Evolutionary conservation across 1,140 invertebrate genomes (phyloP).

Genomic region (Zaprionus gabonicus): DNA sequence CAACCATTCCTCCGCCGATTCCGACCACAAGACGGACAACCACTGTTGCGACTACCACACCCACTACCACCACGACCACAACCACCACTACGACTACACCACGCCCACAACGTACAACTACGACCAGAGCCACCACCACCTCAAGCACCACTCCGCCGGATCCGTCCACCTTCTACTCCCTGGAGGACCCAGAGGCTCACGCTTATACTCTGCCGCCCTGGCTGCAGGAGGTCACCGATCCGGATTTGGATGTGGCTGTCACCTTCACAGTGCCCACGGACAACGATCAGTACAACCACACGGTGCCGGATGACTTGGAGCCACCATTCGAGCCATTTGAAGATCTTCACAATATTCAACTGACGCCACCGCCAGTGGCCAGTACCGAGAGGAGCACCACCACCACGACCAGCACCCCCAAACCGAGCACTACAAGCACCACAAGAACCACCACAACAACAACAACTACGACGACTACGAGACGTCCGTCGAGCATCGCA

Average conservation of each 20-base stretch:
- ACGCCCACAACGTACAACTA: conserved; percentile 29
- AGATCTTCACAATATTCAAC: conserved; percentile 67
- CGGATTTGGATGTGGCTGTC: conserved; percentile 78
- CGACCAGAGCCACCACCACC: conserved; percentile 32
- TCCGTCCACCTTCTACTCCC: conserved; percentile 54
- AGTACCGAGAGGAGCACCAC: conserved; percentile 19
- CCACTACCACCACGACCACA: conserved; percentile 41
- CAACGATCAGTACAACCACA: conserved; percentile 78
- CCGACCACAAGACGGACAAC: conserved; percentile 34
- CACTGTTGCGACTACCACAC: conserved; percentile 32
- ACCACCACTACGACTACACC: conserved; percentile 36
- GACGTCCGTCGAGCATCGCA: conserved; percentile 43
- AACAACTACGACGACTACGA: conserved; percentile 63
- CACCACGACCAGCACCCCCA: conserved; percentile 30
- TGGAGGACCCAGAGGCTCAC: conserved; percentile 59
- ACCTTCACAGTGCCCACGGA: conserved; percentile 74
- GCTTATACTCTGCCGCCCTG: conserved; percentile 77
- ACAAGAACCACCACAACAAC: conserved; percentile 21
- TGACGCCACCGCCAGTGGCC: conserved; percentile 59
- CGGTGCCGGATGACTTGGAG: conserved; percentile 62
- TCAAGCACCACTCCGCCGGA: conserved; percentile 62
- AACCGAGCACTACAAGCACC: conserved; percentile 33
- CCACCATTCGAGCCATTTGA: conserved; percentile 76
- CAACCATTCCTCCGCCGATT: neutral
- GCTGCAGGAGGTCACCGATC: conserved; percentile 78